A percentile compares a stretch with the other conserved stretches of the same genome.
Evolutionary conservation across 2,888 invertebrate genomes (phyloP).

Genomic region (Eutolmus rufibarbis): DNA sequence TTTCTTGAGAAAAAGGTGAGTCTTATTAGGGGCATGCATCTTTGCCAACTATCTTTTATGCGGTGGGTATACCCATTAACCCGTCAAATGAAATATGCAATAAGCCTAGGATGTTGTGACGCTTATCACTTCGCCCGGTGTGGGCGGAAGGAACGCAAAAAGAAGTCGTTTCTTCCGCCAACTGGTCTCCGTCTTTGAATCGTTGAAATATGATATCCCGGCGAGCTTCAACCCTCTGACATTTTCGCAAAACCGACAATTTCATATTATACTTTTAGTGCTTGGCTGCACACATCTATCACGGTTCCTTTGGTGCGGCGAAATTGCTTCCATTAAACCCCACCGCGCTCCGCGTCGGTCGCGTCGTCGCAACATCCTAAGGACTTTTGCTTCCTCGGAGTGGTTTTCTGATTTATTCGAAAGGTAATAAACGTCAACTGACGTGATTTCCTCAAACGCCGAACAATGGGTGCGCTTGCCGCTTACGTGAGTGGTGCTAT

Average conservation of each 20-base stretch:
- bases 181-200: background rate
- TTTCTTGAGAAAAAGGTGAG: background rate
- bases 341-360: background rate
- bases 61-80: background rate
- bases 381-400: background rate
- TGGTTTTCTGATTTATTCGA: slow-evolving; percentile 10
- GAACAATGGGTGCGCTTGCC: background rate
- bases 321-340: background rate
- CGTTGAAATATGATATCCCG: background rate
- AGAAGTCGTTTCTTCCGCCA: background rate
- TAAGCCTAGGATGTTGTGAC: background rate
- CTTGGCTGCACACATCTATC: background rate
- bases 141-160: background rate
- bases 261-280: background rate
- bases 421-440: slow-evolving; percentile 12
- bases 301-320: background rate
- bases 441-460: background rate
- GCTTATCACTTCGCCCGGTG: background rate
- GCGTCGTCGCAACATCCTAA: background rate
- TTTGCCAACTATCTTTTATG: background rate
- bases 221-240: background rate
- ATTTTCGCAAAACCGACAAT: background rate
- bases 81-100: background rate
- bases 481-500: background rate
- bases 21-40: background rate